Conservation (phyloP, 2,113 vertebrate species). For the Ctenodactylus gundi region DNA sequence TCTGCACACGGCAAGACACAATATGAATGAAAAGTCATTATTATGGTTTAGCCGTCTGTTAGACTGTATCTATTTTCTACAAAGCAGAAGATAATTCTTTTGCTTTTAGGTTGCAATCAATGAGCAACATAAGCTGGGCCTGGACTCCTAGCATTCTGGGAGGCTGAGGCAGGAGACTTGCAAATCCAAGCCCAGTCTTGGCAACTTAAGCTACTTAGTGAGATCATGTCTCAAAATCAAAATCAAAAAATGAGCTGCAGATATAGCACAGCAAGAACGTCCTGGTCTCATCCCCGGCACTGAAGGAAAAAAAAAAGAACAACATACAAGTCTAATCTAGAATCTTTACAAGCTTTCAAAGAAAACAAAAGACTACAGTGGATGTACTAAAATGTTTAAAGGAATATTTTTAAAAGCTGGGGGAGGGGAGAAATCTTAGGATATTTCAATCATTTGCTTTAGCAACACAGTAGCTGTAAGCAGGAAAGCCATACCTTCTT, state of each 20-base stretch:
- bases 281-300: too few relatives aligned
- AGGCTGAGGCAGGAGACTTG: too few relatives aligned
- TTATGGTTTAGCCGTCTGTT: background rate
- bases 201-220: too few relatives aligned
- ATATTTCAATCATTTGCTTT: background rate
- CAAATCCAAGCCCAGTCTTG: too few relatives aligned
- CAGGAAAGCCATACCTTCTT: conserved; percentile 89
- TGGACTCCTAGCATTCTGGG: too few relatives aligned
- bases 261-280: too few relatives aligned
- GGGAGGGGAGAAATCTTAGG: background rate
- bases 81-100: background rate
- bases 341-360: background rate
- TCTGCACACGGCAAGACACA: background rate
- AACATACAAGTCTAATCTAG: background rate
- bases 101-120: background rate
- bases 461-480: background rate
- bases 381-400: background rate
- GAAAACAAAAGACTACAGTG: background rate
- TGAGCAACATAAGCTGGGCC: background rate
- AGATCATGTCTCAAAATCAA: too few relatives aligned
- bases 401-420: background rate
- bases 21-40: background rate
- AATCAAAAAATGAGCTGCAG: too few relatives aligned
- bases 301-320: too few relatives aligned
- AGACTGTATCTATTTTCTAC: background rate